Percentiles rank a stretch among this genome's conserved stretches.
Evolutionary conservation across 2,888 invertebrate species (phyloP).

Genomic region (Silvanus unidentatus): DNA sequence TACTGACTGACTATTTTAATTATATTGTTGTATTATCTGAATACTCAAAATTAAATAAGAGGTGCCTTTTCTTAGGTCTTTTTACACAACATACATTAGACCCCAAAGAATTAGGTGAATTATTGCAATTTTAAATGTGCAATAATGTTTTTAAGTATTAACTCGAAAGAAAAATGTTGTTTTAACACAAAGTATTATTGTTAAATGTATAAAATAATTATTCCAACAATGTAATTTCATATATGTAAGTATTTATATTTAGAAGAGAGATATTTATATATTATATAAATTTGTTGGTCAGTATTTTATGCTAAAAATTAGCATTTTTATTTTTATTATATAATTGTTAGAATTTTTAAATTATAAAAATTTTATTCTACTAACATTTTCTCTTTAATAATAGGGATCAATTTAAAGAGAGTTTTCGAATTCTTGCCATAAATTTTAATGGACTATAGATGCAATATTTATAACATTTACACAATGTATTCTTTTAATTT

Average conservation of each 20-base stretch:
- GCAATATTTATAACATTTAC: too few relatives aligned
- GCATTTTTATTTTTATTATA: too few relatives aligned
- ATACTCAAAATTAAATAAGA: slow-evolving; percentile 19
- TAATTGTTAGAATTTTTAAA: too few relatives aligned
- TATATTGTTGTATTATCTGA: slow-evolving; percentile 2
- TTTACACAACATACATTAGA: slow-evolving; percentile 2
- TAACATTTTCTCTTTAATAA: too few relatives aligned
- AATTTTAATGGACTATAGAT: too few relatives aligned
- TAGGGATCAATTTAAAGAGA: too few relatives aligned
- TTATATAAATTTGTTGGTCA: slow-evolving; percentile 34
- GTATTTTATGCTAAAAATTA: slow-evolving; percentile 29
- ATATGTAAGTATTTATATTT: not conserved
- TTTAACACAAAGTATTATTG: slow-evolving; percentile 1
- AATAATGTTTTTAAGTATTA: too few relatives aligned
- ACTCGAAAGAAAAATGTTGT: slow-evolving; percentile 13
- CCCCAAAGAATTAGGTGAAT: slow-evolving; percentile 3
- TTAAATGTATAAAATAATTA: slow-evolving; percentile 1
- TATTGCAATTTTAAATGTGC: slow-evolving; percentile 18
- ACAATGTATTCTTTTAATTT: too few relatives aligned
- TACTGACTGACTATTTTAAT: slow-evolving; percentile 33
- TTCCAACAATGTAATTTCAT: slow-evolving; percentile 4
- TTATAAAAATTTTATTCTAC: too few relatives aligned
- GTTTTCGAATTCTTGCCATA: too few relatives aligned
- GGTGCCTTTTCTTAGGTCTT: slow-evolving; percentile 31
- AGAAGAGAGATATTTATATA: slow-evolving; percentile 14